Conservation (phyloP, 2,888 invertebrate genomes). For the Cephus rjabovi region DNA sequence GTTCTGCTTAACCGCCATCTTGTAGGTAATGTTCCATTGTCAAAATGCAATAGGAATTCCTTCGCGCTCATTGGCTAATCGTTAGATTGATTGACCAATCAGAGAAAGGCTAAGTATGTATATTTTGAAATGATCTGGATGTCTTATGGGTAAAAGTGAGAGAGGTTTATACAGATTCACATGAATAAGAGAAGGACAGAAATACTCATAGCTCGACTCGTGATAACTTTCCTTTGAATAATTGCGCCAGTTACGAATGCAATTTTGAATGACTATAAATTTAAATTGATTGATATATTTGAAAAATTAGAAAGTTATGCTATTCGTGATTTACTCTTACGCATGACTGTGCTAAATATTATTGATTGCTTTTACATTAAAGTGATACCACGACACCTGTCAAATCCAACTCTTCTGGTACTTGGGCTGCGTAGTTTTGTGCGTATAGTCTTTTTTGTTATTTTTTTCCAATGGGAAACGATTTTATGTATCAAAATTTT, state of each 20-base stretch:
- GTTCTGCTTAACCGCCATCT: not conserved
- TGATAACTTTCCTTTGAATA: not conserved
- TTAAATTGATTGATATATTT: not conserved
- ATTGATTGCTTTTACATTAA: not conserved
- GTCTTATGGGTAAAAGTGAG: not conserved
- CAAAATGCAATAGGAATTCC: not conserved
- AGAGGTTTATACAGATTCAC: not conserved
- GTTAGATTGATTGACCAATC: not conserved
- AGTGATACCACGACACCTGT: not conserved
- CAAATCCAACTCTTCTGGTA: not conserved
- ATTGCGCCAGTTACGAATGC: not conserved
- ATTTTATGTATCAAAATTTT: constrained; percentile 6
- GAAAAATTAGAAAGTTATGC: not conserved
- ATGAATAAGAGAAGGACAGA: not conserved
- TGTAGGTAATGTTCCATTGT: not conserved
- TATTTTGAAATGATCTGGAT: not conserved
- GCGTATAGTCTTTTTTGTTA: not conserved
- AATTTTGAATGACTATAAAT: not conserved
- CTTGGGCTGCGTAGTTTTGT: not conserved
- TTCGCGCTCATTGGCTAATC: not conserved
- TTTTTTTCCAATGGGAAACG: constrained; percentile 10
- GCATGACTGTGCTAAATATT: not conserved
- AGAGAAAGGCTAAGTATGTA: not conserved
- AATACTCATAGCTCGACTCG: not conserved
- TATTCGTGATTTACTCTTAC: not conserved